Evolutionary conservation across 2,113 vertebrate genomes (phyloP).

Genomic region (Sinocyclocheilus rhinocerous): DNA sequence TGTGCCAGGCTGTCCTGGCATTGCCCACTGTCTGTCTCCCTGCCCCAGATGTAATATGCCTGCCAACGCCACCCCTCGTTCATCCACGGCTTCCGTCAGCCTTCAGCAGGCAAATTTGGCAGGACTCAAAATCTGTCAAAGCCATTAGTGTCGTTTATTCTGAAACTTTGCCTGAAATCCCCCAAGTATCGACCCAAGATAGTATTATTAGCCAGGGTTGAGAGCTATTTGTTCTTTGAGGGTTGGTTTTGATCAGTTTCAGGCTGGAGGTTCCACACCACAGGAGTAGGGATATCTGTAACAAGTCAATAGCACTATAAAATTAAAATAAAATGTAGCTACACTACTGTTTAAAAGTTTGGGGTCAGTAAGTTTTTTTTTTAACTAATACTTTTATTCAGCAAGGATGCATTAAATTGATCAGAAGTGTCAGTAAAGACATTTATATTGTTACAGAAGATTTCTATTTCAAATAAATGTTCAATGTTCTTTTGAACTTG

Average conservation of each 20-base stretch:
- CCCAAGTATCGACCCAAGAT: constrained; percentile 13
- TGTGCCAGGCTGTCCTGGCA: constrained; percentile 46
- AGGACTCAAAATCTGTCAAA: constrained; percentile 34
- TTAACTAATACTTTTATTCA: background rate
- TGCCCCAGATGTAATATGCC: constrained; percentile 37
- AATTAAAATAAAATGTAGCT: background rate
- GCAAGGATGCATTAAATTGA: background rate
- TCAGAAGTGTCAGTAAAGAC: background rate
- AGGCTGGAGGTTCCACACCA: background rate
- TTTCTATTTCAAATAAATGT: background rate
- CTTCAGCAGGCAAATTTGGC: constrained; percentile 39
- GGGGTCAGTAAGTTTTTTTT: background rate
- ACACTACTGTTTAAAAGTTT: background rate
- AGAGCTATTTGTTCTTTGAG: background rate
- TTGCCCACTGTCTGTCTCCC: constrained; percentile 33
- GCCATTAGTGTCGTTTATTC: constrained; percentile 50
- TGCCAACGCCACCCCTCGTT: constrained; percentile 41
- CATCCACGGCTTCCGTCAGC: constrained; percentile 43
- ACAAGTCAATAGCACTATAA: background rate
- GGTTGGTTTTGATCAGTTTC: constrained; percentile 2
- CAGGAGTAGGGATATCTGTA: background rate
- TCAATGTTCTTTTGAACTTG: background rate
- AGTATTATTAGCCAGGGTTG: background rate
- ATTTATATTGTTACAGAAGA: background rate
- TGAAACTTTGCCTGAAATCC: background rate